Evolutionary conservation across 2,113 vertebrate species (phyloP).

Genomic region (Burhinus bistriatus): DNA sequence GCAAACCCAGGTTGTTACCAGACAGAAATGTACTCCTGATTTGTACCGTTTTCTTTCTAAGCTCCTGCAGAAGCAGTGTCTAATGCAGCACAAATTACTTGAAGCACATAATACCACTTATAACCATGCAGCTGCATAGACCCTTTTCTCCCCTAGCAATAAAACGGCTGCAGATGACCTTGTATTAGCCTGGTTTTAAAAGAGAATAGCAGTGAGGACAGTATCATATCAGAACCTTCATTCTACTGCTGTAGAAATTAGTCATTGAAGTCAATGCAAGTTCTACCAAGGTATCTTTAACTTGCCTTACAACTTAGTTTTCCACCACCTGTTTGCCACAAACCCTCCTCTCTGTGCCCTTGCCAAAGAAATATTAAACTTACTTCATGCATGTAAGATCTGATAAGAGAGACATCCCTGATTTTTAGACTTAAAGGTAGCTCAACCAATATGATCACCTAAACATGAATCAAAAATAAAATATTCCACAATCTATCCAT

Average conservation of each 20-base stretch:
- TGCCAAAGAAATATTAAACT: background rate
- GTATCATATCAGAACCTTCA: background rate
- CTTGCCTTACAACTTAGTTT: background rate
- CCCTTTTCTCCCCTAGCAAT: background rate
- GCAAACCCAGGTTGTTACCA: background rate
- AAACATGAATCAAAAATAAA: background rate
- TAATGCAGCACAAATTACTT: background rate
- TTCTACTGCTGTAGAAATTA: background rate
- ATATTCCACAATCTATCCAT: background rate
- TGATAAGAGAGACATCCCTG: background rate
- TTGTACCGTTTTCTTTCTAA: background rate
- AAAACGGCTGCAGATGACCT: background rate
- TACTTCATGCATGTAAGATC: background rate
- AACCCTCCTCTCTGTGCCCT: background rate
- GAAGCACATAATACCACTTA: background rate
- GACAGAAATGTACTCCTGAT: background rate
- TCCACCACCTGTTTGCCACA: background rate
- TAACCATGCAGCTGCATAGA: background rate
- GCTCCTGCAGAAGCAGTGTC: background rate
- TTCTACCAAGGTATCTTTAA: background rate
- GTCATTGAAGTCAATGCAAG: background rate
- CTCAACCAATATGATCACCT: background rate
- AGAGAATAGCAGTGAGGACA: background rate
- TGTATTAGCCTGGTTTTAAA: background rate
- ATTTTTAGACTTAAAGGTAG: background rate